Percentiles rank a stretch among this genome's conserved stretches.
Evolutionary conservation across 2,113 vertebrate genomes (phyloP).

Genomic region (Prunella himalayana): DNA sequence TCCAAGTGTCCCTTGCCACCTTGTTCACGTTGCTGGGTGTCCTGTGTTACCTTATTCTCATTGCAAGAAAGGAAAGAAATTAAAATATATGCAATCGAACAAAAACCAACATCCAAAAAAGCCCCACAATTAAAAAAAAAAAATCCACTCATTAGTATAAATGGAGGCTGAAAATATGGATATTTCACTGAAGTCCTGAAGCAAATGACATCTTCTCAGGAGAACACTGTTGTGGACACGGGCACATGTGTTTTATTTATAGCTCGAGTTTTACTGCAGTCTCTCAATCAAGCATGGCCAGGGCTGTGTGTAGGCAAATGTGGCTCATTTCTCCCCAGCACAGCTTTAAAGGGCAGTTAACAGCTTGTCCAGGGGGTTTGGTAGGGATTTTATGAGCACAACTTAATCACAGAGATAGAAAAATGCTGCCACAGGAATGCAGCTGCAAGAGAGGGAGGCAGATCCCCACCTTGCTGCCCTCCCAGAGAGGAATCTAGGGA

Average conservation of each 20-base stretch:
- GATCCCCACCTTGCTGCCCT: not conserved
- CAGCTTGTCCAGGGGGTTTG: not conserved
- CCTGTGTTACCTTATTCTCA: not conserved
- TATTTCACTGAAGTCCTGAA: not conserved
- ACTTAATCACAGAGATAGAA: not conserved
- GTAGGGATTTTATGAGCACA: not conserved
- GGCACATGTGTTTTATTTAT: conserved; percentile 44
- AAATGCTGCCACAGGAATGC: not conserved
- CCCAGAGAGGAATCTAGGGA: not conserved
- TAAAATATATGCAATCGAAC: not conserved
- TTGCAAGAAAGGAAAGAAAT: not conserved
- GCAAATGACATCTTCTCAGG: not conserved
- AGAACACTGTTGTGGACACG: not conserved
- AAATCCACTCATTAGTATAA: not conserved
- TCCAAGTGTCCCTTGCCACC: not conserved
- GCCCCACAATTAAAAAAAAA: fast-evolving
- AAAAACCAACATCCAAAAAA: fast-evolving
- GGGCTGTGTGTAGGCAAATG: conserved; percentile 1
- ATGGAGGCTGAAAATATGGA: not conserved
- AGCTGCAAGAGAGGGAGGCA: not conserved
- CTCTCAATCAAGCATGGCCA: not conserved
- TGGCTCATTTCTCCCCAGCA: not conserved
- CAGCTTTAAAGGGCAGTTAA: not conserved
- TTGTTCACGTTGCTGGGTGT: fast-evolving
- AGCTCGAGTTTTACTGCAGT: conserved; percentile 39